Conservation (phyloP, 2,113 vertebrate genomes). For the Microcebus jonahi region DNA sequence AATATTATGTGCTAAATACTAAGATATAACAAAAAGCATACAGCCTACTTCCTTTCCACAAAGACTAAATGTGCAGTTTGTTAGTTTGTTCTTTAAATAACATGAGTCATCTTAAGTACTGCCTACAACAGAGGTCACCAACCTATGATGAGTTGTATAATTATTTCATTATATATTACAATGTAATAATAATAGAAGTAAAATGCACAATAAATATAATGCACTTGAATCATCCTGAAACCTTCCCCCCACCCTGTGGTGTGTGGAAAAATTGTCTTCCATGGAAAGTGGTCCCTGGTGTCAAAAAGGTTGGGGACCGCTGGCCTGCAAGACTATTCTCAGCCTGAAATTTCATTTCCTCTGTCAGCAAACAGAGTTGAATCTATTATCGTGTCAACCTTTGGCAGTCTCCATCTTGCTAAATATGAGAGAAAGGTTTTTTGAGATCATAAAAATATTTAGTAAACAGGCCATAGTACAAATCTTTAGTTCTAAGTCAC, state of each 20-base stretch:
- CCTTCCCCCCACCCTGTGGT: too few relatives aligned
- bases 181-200: too few relatives aligned
- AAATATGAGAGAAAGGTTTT: neutral
- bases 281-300: too few relatives aligned
- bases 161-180: too few relatives aligned
- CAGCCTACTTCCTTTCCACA: neutral
- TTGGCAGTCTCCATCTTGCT: neutral
- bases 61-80: neutral
- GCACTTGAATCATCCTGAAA: too few relatives aligned
- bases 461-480: neutral
- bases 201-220: too few relatives aligned
- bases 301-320: too few relatives aligned
- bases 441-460: neutral
- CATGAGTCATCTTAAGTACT: neutral
- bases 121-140: neutral
- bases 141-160: too few relatives aligned
- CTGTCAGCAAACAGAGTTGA: neutral
- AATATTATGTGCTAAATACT: neutral
- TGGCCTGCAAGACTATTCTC: neutral
- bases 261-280: too few relatives aligned
- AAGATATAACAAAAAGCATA: slow-evolving; percentile 2
- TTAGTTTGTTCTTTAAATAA: neutral
- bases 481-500: neutral
- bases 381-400: neutral
- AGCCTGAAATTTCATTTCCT: neutral